phyloP scores from a whole-genome alignment of 2,888 invertebrate genomes.

The Netelia melanura region DNA sequence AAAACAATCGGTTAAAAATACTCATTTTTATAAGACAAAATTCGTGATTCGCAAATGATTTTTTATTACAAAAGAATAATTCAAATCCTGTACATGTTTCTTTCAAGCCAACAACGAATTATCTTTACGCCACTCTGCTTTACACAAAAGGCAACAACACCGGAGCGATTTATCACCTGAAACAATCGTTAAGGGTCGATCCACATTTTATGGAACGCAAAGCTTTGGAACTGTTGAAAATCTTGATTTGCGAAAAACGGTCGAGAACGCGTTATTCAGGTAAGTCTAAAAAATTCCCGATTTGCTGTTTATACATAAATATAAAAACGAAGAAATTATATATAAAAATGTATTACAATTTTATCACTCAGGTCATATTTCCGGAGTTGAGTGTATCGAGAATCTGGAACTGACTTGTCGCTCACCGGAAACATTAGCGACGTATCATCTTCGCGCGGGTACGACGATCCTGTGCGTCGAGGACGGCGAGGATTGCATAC shows the following conservation, averaged over 20 bases:
- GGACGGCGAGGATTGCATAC: conserved; percentile 73
- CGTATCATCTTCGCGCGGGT: conserved; percentile 71
- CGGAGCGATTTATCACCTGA: conserved; percentile 88
- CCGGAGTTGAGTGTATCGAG: conserved; percentile 64
- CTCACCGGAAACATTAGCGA: conserved; percentile 71
- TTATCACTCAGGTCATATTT: conserved; percentile 42
- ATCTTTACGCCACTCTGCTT: conserved; percentile 88
- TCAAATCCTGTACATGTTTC: neutral
- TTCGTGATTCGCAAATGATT: neutral
- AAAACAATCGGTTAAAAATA: neutral
- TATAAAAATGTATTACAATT: conserved; percentile 2
- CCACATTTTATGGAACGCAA: conserved; percentile 85
- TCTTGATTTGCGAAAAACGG: conserved; percentile 86
- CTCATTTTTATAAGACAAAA: neutral
- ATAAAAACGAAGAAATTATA: neutral
- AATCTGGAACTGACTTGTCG: conserved; percentile 67
- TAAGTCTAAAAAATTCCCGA: conserved; percentile 20
- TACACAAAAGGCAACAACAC: conserved; percentile 88
- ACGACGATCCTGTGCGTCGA: conserved; percentile 75
- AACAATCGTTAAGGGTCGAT: conserved; percentile 87
- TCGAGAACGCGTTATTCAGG: conserved; percentile 68
- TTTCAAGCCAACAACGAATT: conserved; percentile 89
- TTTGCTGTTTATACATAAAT: neutral
- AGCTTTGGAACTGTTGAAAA: conserved; percentile 85
- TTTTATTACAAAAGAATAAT: neutral